phyloP scores from a whole-genome alignment of 1,140 invertebrate species.

The Achroia grisella region DNA sequence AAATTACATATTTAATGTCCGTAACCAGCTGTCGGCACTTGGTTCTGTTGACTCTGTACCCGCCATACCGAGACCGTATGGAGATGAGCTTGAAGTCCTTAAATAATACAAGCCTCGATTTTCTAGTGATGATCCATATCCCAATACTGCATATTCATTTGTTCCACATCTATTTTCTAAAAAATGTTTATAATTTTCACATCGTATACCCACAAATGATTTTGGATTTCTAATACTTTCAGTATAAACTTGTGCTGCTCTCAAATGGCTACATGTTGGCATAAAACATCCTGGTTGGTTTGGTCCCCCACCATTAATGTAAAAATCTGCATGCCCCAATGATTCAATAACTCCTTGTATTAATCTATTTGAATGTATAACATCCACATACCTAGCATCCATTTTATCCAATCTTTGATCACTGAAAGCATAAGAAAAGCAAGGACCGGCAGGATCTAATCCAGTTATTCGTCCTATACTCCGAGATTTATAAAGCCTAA shows the following conservation, averaged over 20 bases:
- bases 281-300: slow-evolving; percentile 77
- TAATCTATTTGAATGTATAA: slow-evolving; percentile 78
- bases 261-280: slow-evolving; percentile 77
- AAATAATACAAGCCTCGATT: slow-evolving; percentile 75
- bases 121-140: slow-evolving; percentile 65
- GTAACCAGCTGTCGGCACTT: neutral
- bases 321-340: slow-evolving; percentile 79
- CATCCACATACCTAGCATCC: slow-evolving; percentile 77
- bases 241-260: slow-evolving; percentile 75
- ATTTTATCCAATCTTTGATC: slow-evolving; percentile 75
- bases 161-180: slow-evolving; percentile 61
- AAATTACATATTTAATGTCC: neutral
- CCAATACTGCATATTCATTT: slow-evolving; percentile 62
- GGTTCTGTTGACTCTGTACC: slow-evolving; percentile 27
- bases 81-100: slow-evolving; percentile 65
- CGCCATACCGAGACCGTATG: slow-evolving; percentile 67
- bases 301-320: slow-evolving; percentile 79
- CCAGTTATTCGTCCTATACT: slow-evolving; percentile 64
- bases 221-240: slow-evolving; percentile 75
- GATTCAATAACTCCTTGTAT: slow-evolving; percentile 74
- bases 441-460: slow-evolving; percentile 75
- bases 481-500: slow-evolving; percentile 57
- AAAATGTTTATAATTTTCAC: slow-evolving; percentile 66
- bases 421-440: slow-evolving; percentile 62
- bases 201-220: slow-evolving; percentile 68